Evolutionary conservation across 2,888 invertebrate species (phyloP).

Genomic region (Hyppa rectilinea): DNA sequence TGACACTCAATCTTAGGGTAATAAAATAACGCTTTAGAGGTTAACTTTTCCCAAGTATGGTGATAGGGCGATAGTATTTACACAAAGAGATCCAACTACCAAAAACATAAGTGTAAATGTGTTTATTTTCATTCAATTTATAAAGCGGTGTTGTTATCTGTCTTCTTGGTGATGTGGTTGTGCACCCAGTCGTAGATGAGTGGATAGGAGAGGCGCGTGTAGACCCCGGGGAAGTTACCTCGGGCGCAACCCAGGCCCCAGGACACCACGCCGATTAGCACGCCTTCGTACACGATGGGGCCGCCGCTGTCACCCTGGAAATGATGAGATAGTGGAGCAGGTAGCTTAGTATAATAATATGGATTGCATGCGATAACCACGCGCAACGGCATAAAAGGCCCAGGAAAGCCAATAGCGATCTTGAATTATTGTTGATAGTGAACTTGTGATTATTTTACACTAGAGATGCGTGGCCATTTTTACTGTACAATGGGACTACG

Average conservation of each 20-base stretch:
- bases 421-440: background rate
- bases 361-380: background rate
- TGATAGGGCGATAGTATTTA: too few relatives aligned
- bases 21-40: background rate
- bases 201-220: conserved; percentile 83
- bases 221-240: conserved; percentile 89
- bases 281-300: conserved; percentile 85
- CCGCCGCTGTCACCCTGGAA: conserved; percentile 89
- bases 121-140: conserved; percentile 37
- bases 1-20: background rate
- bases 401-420: background rate
- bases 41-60: background rate
- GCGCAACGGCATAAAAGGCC: background rate
- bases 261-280: conserved; percentile 87
- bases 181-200: conserved; percentile 85
- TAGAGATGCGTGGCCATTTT: background rate
- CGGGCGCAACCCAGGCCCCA: conserved; percentile 89
- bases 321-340: background rate
- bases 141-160: conserved; percentile 61
- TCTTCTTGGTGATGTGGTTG: conserved; percentile 72
- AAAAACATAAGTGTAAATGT: background rate
- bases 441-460: background rate
- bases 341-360: too few relatives aligned
- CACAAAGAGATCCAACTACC: background rate
- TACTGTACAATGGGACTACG: background rate